Base-by-base conservation (phyloP, 2,113 vertebrate genomes). In the Nannobrachium achirus region DNA sequence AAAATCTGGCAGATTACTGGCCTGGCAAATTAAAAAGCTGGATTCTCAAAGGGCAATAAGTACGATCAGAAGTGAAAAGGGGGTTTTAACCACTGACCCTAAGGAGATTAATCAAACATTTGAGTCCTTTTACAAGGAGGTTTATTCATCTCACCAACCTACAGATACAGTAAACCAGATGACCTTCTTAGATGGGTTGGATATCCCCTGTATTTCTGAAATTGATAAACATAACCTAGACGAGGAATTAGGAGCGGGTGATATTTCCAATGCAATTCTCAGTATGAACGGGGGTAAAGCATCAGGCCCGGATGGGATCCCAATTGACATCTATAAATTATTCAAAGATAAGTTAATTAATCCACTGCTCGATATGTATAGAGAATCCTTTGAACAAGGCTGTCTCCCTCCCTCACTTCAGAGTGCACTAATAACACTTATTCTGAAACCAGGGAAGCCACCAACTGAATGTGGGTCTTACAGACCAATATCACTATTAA, bases 401-500 rank as follows among this genome's bases (percentile, higher is more conserved):
- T 39, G 25, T 16, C 56, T 58, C 2, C 56, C 56, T 15, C 33
- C 56, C 8, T 58, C 56, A 33, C 56, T 58, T 41, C 40, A 38
- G 16, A 45, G 44, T 11, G 56, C 56, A 38, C 15, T 58, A 41
- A 58, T 58, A 14, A 58, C 56, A 58, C 19, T 58, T 6, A 40
- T 58, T 15, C 19, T 38, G n/a, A 58, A 58, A 41, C 56, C 56
- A 41, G 18, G 33, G 20, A 56, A 56, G 39, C 56, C 44, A 62
- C 44, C 13, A n/a, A 19, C 16, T 11, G 14, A 46, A 45, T 46
- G 18, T 61, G 44, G 46, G 42, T 46, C 8, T 20, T 61, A 44
- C 20, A 61, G 59, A 61, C 59, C 59, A 14, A 20, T 61, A 7
- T 61, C 40, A 25, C 42, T n/a, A n/a, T 46, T 61, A 8, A 61